phyloP scores from a whole-genome alignment of 2,888 invertebrate species.

The Rhabditophanes sp. region DNA sequence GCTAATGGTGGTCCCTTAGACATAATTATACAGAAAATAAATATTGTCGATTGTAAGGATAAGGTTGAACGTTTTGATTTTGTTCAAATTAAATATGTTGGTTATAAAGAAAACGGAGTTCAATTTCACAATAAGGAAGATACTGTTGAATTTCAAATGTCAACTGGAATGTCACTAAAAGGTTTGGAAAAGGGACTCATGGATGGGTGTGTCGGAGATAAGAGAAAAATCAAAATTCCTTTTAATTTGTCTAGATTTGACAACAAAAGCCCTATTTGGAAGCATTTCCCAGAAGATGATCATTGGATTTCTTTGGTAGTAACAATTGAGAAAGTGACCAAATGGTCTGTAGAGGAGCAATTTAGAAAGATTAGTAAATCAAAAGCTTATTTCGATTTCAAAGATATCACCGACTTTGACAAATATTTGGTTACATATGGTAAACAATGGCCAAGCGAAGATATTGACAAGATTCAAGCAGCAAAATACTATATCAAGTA shows the following conservation, averaged over 20 bases:
- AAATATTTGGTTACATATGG: too few species aligned
- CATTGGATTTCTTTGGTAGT: slow-evolving; percentile 9
- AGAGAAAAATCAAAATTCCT: slow-evolving; percentile 37
- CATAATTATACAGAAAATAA: slow-evolving; percentile 33
- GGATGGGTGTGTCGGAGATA: slow-evolving; percentile 38
- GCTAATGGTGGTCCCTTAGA: slow-evolving; percentile 39
- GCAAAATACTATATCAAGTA: slow-evolving; percentile 40
- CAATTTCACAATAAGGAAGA: slow-evolving; percentile 18
- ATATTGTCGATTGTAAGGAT: slow-evolving; percentile 33
- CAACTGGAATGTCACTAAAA: slow-evolving; percentile 42
- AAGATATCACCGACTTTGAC: too few species aligned
- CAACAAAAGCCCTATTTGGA: slow-evolving; percentile 10
- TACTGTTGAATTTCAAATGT: slow-evolving; percentile 39
- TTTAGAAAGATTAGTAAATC: too few species aligned
- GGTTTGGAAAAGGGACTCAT: slow-evolving; percentile 42
- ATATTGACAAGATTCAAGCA: slow-evolving; percentile 37
- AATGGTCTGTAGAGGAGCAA: too few species aligned
- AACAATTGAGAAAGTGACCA: too few species aligned
- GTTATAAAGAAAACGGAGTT: slow-evolving; percentile 30
- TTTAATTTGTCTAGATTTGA: slow-evolving; percentile 24
- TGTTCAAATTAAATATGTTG: slow-evolving; percentile 44
- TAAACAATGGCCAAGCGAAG: slow-evolving; percentile 40
- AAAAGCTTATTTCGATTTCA: too few species aligned
- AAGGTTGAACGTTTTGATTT: slow-evolving; percentile 36
- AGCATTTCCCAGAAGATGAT: slow-evolving; percentile 8